Conservation (phyloP, 2,888 invertebrate species). For the Argyresthia albistria region DNA sequence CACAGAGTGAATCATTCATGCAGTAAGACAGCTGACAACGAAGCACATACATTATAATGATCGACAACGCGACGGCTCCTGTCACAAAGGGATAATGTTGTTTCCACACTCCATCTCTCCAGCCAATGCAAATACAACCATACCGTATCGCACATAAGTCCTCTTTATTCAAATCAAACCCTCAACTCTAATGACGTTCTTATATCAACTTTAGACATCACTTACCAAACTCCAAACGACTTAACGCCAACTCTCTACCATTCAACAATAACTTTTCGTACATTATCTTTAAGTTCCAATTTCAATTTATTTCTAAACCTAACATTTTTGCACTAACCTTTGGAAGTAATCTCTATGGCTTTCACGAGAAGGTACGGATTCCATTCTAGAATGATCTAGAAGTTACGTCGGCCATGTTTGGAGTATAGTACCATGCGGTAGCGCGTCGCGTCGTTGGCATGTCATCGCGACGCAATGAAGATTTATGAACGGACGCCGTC, state of each 20-base stretch:
- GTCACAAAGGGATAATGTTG: constrained; percentile 70
- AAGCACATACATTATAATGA: constrained; percentile 70
- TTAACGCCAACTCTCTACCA: neutral
- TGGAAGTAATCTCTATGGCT: too few species aligned
- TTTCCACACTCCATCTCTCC: constrained; percentile 40
- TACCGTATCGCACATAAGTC: constrained; percentile 13
- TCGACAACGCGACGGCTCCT: constrained; percentile 68
- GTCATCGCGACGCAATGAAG: constrained; percentile 71
- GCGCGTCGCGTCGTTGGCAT: constrained; percentile 63
- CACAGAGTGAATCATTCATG: constrained; percentile 71
- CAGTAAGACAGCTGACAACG: constrained; percentile 68
- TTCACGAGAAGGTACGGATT: too few species aligned
- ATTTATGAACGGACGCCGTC: constrained; percentile 54
- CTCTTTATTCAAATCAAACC: constrained; percentile 11
- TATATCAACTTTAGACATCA: constrained; percentile 14
- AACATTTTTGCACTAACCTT: too few species aligned
- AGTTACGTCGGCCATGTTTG: too few species aligned
- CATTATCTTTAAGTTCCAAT: too few species aligned
- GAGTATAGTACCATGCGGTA: neutral
- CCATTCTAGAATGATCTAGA: too few species aligned
- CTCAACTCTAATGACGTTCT: constrained; percentile 30
- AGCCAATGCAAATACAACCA: constrained; percentile 18
- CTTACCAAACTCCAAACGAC: neutral
- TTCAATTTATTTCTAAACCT: too few species aligned
- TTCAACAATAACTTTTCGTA: too few species aligned